These are phyloP conservation scores for Aleadryas rufinucha DNA, from an alignment of 2,113 vertebrate genomes.

Conservation along the genomic window DNA sequence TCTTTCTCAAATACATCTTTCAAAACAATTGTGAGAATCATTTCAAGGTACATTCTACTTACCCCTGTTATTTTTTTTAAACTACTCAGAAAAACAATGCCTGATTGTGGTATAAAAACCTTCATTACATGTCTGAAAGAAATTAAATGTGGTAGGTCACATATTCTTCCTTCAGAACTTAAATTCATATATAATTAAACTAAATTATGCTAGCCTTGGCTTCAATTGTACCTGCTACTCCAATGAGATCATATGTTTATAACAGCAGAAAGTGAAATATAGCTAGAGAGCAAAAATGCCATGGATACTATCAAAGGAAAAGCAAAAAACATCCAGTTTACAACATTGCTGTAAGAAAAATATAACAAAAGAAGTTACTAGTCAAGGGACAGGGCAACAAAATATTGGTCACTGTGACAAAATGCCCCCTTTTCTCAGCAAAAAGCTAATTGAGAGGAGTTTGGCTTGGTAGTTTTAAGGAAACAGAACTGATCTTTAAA, in stretches of 20 bases:
- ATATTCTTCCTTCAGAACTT: neutral
- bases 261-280: neutral
- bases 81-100: neutral
- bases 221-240: slow-evolving; percentile 14
- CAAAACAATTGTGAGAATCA: neutral
- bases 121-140: neutral
- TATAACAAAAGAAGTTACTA: neutral
- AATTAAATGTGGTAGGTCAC: neutral
- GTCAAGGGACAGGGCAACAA: neutral
- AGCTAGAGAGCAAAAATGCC: neutral
- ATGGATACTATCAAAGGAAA: neutral
- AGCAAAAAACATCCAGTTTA: neutral
- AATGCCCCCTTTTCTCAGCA: neutral
- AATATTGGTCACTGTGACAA: neutral
- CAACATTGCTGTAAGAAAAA: neutral
- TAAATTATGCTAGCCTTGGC: neutral
- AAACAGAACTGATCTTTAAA: neutral
- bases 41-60: neutral
- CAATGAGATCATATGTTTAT: slow-evolving; percentile 25
- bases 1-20: neutral
- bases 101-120: neutral
- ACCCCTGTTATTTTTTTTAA: neutral
- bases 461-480: neutral
- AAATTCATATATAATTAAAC: neutral
- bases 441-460: neutral